Percentiles rank a stretch among this genome's conserved stretches.
Evolutionary conservation across 37 sponge, comb jelly and placozoan species (phyloP).

Genomic region (Ianthella basta): DNA sequence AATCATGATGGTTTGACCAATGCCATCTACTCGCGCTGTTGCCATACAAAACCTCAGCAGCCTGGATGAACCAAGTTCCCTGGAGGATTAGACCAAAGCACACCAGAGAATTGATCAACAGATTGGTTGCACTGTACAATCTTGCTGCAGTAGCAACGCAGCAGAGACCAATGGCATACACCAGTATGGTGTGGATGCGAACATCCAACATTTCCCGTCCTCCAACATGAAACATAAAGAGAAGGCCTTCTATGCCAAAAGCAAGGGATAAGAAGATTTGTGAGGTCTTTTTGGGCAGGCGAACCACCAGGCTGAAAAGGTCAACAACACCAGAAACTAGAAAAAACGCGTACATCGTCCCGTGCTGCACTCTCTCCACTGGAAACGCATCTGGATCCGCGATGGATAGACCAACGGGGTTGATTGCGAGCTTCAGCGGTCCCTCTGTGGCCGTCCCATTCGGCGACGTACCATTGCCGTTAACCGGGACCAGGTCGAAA

Average conservation of each 20-base stretch:
- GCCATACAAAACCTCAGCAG: slow-evolving; percentile 37
- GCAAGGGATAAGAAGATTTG: slow-evolving; percentile 47
- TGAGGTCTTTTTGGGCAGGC: slow-evolving; percentile 45
- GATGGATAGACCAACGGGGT: not conserved
- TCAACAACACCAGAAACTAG: slow-evolving; percentile 65
- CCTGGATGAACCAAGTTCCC: slow-evolving; percentile 76
- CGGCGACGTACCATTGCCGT: too few relatives aligned
- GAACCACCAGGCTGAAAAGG: slow-evolving; percentile 15
- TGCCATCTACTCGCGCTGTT: slow-evolving; percentile 14
- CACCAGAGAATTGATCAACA: slow-evolving; percentile 50
- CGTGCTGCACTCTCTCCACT: slow-evolving; percentile 48
- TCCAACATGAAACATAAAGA: slow-evolving; percentile 54
- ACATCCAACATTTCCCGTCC: slow-evolving; percentile 37
- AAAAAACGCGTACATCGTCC: slow-evolving; percentile 64
- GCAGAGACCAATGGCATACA: slow-evolving; percentile 32
- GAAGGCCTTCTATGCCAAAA: slow-evolving; percentile 56
- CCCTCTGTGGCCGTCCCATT: not conserved
- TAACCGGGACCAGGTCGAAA: not conserved
- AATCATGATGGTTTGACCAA: slow-evolving; percentile 5
- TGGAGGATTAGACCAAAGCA: slow-evolving; percentile 46
- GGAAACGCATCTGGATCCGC: slow-evolving; percentile 3
- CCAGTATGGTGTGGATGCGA: slow-evolving; percentile 40
- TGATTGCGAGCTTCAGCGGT: slow-evolving; percentile 13
- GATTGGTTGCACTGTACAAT: slow-evolving; percentile 27
- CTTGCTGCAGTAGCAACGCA: slow-evolving; percentile 35